Percentiles rank a stretch among this genome's conserved stretches.
These are phyloP conservation scores for Marronus borbonicus DNA, from an alignment of 2,888 invertebrate species.

Conservation along the genomic window DNA sequence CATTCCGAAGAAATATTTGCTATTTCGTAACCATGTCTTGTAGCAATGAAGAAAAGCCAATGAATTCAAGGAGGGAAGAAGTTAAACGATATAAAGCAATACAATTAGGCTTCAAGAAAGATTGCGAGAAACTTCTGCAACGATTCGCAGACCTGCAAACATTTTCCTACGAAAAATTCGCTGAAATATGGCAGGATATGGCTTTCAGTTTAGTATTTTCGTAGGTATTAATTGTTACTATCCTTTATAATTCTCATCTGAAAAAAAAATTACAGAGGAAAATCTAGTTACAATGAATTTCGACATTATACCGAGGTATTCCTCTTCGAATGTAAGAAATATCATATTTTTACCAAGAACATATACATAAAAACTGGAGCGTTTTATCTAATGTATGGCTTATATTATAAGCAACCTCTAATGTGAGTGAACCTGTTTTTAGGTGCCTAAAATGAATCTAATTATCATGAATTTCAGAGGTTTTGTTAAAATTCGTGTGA, in stretches of 20 bases:
- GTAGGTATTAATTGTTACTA: conserved; percentile 25
- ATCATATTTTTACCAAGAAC: conserved; percentile 14
- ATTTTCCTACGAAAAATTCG: conserved; percentile 12
- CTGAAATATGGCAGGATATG: conserved; percentile 39
- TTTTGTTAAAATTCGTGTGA: conserved; percentile 63
- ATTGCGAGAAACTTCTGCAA: conserved; percentile 41
- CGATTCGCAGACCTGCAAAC: conserved; percentile 10
- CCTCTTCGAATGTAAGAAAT: conserved; percentile 43
- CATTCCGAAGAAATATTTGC: too few relatives aligned
- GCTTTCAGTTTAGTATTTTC: conserved; percentile 39
- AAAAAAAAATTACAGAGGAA: neutral
- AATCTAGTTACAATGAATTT: conserved; percentile 26
- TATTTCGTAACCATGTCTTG: neutral
- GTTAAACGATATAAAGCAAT: conserved; percentile 26
- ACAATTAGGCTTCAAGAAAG: conserved; percentile 36
- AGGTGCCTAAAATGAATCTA: neutral
- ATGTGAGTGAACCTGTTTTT: conserved; percentile 57
- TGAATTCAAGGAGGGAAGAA: conserved; percentile 18
- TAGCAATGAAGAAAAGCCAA: neutral
- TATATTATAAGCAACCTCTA: conserved; percentile 66
- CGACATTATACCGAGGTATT: conserved; percentile 39
- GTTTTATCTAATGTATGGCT: conserved; percentile 63
- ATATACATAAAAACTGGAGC: conserved; percentile 62
- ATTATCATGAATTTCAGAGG: conserved; percentile 46
- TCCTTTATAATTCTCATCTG: neutral